These are phyloP conservation scores for Diplosoma virens DNA, from an alignment of 23 tunicate genomes.

Conservation along the genomic window DNA sequence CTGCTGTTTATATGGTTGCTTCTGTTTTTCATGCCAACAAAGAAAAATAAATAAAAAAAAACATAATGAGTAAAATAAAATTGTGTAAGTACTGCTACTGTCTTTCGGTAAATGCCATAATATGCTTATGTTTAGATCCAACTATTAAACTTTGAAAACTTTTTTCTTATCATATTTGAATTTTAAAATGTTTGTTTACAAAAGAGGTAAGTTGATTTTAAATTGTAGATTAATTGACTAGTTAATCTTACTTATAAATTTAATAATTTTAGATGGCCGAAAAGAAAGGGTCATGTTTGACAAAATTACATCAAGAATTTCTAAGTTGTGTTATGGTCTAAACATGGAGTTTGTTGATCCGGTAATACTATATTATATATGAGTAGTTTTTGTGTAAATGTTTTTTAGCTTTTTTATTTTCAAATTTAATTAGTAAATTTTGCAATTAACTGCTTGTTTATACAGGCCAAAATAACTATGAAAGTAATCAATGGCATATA, in stretches of 20 bases:
- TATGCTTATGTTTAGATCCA: too few relatives aligned
- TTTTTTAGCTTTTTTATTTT: too few relatives aligned
- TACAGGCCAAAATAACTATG: slow-evolving; percentile 89
- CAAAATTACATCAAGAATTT: slow-evolving; percentile 96
- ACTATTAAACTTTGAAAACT: too few relatives aligned
- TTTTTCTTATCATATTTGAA: too few relatives aligned
- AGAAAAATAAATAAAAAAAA: too few relatives aligned
- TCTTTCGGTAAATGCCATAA: too few relatives aligned
- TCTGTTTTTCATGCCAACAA: too few relatives aligned
- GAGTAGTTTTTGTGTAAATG: neutral
- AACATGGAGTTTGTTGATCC: slow-evolving; percentile 95
- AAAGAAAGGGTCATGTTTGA: slow-evolving; percentile 94
- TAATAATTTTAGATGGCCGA: slow-evolving; percentile 63
- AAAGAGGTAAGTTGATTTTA: slow-evolving; percentile 50
- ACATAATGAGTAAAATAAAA: too few relatives aligned
- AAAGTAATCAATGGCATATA: slow-evolving; percentile 95
- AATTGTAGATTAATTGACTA: neutral
- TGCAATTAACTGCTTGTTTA: neutral
- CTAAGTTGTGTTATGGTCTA: slow-evolving; percentile 93
- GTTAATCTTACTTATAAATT: neutral
- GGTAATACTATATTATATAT: slow-evolving; percentile 11
- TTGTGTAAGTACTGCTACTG: too few relatives aligned
- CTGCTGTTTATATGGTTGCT: too few relatives aligned
- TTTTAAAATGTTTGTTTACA: slow-evolving; percentile 58
- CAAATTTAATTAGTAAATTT: too few relatives aligned